Conservation (phyloP, 2,888 invertebrate genomes). For the Epirrhoe tristata region DNA sequence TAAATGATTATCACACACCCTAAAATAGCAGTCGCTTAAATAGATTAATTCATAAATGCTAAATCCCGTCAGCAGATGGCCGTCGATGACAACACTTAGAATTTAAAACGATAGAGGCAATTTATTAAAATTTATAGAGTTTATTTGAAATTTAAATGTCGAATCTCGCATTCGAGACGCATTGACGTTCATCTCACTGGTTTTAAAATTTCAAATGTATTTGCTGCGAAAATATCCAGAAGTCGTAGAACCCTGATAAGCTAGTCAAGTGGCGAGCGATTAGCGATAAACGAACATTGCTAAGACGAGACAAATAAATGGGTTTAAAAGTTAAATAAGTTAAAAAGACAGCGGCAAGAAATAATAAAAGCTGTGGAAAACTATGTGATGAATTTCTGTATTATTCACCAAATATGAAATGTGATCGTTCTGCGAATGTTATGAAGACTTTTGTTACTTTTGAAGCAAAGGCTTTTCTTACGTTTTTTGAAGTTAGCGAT, state of each 20-base stretch:
- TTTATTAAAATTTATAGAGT: constrained; percentile 56
- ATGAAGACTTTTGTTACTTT: too few species aligned
- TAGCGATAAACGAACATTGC: not conserved
- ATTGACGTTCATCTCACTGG: constrained; percentile 50
- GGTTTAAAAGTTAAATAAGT: not conserved
- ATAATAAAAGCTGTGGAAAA: too few species aligned
- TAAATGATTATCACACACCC: not conserved
- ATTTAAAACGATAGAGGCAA: constrained; percentile 4
- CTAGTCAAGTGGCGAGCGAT: not conserved
- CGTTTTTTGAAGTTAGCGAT: not conserved
- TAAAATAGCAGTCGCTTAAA: not conserved
- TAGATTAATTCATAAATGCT: constrained; percentile 9
- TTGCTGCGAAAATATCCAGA: constrained; percentile 25
- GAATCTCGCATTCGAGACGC: constrained; percentile 55
- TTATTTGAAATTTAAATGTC: constrained; percentile 62
- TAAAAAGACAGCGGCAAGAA: too few species aligned
- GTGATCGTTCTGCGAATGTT: too few species aligned
- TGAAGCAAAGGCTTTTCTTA: too few species aligned
- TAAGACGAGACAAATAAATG: not conserved
- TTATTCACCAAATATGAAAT: too few species aligned
- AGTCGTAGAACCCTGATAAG: constrained; percentile 1
- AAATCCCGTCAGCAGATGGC: constrained; percentile 42
- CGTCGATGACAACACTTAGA: constrained; percentile 1
- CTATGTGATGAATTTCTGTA: too few species aligned
- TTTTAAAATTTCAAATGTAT: constrained; percentile 57